phyloP scores from a whole-genome alignment of 2,797 vertebrate species.

The Gephyroberyx darwinii region DNA sequence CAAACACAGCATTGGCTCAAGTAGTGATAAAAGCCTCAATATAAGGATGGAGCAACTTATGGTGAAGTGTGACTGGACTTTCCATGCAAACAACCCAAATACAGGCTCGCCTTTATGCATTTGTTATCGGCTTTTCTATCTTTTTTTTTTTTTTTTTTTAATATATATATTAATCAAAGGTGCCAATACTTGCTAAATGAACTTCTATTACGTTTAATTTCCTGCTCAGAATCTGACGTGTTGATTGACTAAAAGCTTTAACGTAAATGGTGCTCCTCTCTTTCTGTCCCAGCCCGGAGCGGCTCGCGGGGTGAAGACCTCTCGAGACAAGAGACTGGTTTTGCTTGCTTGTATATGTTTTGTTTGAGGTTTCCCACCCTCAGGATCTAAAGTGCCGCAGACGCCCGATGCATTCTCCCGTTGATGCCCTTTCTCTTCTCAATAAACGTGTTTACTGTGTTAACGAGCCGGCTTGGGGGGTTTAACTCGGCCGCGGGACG shows the following conservation, averaged over 20 bases:
- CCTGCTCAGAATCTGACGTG: slow-evolving; percentile 43
- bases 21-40: neutral
- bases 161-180: slow-evolving; percentile 48
- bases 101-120: slow-evolving; percentile 46
- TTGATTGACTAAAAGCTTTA: slow-evolving; percentile 74
- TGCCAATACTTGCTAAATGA: slow-evolving; percentile 67
- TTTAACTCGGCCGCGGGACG: slow-evolving; percentile 50
- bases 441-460: slow-evolving; percentile 80
- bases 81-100: slow-evolving; percentile 39
- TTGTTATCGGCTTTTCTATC: slow-evolving; percentile 51
- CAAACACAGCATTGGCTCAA: slow-evolving; percentile 12
- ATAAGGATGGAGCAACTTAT: slow-evolving; percentile 16
- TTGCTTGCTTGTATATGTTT: slow-evolving; percentile 54
- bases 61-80: slow-evolving; percentile 28
- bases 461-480: slow-evolving; percentile 49
- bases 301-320: slow-evolving; percentile 33
- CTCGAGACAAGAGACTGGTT: slow-evolving; percentile 36
- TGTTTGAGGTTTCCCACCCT: slow-evolving; percentile 65
- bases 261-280: slow-evolving; percentile 71
- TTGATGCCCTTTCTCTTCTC: slow-evolving; percentile 67
- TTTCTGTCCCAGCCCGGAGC: slow-evolving; percentile 60
- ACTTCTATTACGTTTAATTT: slow-evolving; percentile 26
- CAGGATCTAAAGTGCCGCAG: slow-evolving; percentile 72
- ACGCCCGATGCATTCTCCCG: slow-evolving; percentile 65
- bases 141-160: slow-evolving; percentile 26